phyloP scores from a whole-genome alignment of 2,797 vertebrate species.

The Gymnodraco acuticeps region DNA sequence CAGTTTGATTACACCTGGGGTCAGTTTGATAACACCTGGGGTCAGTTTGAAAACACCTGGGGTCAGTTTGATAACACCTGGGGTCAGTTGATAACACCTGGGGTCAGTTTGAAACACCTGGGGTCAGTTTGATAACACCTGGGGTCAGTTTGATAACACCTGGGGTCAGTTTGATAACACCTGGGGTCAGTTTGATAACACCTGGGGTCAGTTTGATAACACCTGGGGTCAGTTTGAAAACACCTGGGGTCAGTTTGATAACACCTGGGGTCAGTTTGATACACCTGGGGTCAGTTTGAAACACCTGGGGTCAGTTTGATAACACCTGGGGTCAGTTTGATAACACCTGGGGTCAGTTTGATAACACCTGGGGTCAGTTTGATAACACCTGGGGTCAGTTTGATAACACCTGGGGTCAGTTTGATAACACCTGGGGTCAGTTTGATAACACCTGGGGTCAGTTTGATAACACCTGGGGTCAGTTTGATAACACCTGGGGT shows the following conservation, averaged over 20 bases:
- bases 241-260: neutral
- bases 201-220: neutral
- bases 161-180: too few species aligned
- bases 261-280: slow-evolving; percentile 6
- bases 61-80: too few species aligned
- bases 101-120: neutral
- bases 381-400: slow-evolving; percentile 7
- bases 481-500: slow-evolving; percentile 6
- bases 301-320: slow-evolving; percentile 6
- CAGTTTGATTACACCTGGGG: too few species aligned
- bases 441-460: slow-evolving; percentile 13
- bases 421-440: slow-evolving; percentile 9
- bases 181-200: too few species aligned
- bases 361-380: slow-evolving; percentile 8
- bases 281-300: slow-evolving; percentile 13
- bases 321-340: slow-evolving; percentile 8
- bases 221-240: slow-evolving; percentile 4
- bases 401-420: slow-evolving; percentile 14
- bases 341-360: slow-evolving; percentile 7
- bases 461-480: slow-evolving; percentile 3
- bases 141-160: too few species aligned
- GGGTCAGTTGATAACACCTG: neutral
- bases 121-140: too few species aligned
- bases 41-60: too few species aligned
- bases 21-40: too few species aligned